Evolutionary conservation across 2,797 vertebrate species (phyloP).

Genomic region (Potorous gilbertii): DNA sequence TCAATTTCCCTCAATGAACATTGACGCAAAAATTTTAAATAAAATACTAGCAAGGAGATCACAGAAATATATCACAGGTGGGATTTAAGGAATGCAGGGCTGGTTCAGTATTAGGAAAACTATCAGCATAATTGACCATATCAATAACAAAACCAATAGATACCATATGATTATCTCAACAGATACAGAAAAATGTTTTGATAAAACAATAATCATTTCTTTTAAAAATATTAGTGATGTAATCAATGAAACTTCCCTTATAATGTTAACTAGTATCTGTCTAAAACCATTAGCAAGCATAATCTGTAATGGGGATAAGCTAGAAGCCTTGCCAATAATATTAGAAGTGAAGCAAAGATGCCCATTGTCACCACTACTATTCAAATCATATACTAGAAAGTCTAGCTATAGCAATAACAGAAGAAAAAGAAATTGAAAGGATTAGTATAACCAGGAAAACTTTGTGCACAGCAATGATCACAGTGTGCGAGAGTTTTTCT

Average conservation of each 20-base stretch:
- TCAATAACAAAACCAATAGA: neutral
- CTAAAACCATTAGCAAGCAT: neutral
- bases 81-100: neutral
- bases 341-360: no score
- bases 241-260: neutral
- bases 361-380: no score
- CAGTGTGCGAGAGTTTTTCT: no score
- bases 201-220: neutral
- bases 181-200: neutral
- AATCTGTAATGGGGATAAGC: no score
- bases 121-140: neutral
- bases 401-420: no score
- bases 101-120: neutral
- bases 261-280: neutral
- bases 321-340: no score
- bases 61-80: neutral
- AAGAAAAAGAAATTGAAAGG: no score
- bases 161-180: neutral
- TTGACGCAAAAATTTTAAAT: neutral
- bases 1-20: neutral
- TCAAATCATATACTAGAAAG: no score
- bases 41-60: neutral
- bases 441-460: no score
- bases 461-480: no score
- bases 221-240: neutral